A percentile compares a stretch with the other conserved stretches of the same genome.
phyloP scores from a whole-genome alignment of 1,140 invertebrate genomes.

The Phortica variegata region DNA sequence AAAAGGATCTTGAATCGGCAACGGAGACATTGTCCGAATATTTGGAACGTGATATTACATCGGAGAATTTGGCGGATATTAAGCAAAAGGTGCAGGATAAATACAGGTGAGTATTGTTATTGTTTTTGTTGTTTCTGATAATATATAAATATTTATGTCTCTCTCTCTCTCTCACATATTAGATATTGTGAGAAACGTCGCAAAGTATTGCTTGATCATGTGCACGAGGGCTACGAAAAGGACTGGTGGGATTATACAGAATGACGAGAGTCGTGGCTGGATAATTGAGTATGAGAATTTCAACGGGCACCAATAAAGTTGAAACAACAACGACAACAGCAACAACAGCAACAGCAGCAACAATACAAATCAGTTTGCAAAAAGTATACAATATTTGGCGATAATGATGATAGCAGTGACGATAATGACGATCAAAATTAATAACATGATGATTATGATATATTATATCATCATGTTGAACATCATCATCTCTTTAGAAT shows the following conservation, averaged over 20 bases:
- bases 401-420: too few relatives aligned
- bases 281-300: constrained; percentile 38
- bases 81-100: constrained; percentile 99
- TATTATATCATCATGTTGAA: too few relatives aligned
- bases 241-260: constrained; percentile 96
- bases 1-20: constrained; percentile 95
- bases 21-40: constrained; percentile 97
- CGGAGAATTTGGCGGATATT: constrained; percentile 95
- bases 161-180: constrained; percentile 46
- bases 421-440: too few relatives aligned
- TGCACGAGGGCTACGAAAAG: constrained; percentile 97
- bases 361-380: not conserved
- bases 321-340: constrained; percentile 1
- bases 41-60: constrained; percentile 96
- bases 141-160: not conserved
- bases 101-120: constrained; percentile 74
- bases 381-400: not conserved
- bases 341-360: not conserved
- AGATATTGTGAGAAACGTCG: constrained; percentile 97
- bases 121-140: constrained; percentile 17
- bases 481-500: too few relatives aligned
- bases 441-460: too few relatives aligned
- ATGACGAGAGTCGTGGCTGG: constrained; percentile 60
- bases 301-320: not conserved
- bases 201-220: constrained; percentile 92